A percentile compares a stretch with the other conserved stretches of the same genome.
Conservation (phyloP, 2,113 vertebrate genomes). For the Neolamprologus tretocephalus region DNA sequence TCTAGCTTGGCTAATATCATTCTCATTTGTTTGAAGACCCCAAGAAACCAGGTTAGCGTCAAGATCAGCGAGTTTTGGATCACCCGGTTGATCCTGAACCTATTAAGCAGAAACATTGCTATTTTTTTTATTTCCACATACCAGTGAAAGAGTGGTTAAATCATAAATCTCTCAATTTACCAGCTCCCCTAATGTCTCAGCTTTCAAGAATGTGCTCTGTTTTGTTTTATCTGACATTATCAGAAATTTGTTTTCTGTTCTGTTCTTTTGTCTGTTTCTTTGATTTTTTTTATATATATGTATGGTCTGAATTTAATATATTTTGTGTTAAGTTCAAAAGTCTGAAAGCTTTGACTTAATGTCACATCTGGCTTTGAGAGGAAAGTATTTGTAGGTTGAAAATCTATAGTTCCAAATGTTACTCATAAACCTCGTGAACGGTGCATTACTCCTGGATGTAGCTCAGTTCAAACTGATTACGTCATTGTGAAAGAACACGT, state of each 20-base stretch:
- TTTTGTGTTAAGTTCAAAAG: not conserved
- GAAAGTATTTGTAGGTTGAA: too few species aligned
- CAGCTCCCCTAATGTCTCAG: too few species aligned
- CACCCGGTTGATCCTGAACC: not conserved
- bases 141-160: not conserved
- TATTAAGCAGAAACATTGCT: not conserved
- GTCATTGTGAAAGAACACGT: slow-evolving; percentile 2
- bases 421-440: not conserved
- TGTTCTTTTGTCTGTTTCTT: not conserved
- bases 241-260: not conserved
- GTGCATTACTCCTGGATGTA: not conserved
- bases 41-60: not conserved
- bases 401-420: not conserved
- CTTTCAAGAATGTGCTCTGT: not conserved
- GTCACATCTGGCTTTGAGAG: not conserved
- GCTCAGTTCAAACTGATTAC: not conserved
- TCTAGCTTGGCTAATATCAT: not conserved
- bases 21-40: not conserved
- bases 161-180: not conserved
- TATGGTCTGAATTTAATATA: not conserved
- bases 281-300: not conserved
- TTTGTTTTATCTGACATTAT: not conserved
- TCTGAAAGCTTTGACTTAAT: not conserved
- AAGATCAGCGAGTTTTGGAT: not conserved
- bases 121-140: not conserved